Evolutionary conservation across 2,888 invertebrate genomes (phyloP), one percentile per base, ranked within the genome.

Genomic region (Clanis bilineata): DNA sequence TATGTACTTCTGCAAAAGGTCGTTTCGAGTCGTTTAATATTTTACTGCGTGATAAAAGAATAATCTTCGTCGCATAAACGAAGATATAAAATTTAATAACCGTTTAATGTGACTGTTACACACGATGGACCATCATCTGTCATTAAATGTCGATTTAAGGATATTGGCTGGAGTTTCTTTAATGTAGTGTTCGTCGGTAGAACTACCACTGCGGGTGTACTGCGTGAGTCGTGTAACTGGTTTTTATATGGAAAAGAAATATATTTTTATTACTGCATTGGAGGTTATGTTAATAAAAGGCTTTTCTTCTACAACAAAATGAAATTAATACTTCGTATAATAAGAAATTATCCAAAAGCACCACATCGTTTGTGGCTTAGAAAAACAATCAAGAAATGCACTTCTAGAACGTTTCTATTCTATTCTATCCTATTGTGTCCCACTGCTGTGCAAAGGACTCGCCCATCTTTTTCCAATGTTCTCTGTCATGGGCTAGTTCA

Each of bases 91-190:
- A 18, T 51, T 51, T 18, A 51, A 51, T 32, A 32, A 32, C 51
- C 32, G 51, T 28, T 51, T 32, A 51, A 51, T 51, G 28, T 51
- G 32, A 51, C 28, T 32, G 18, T 32, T 51, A 51, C 3, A 28
- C 51, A 10, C 18, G 32, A 51, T 51, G 51, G 47, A 4, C 28
- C 51, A 22, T 23, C 22, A 51, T 51, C 51, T 28, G 32, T 41
- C 39, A 57, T 57, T 44, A 45, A 45, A 45, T 57, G 44, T 45
- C 22, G 45, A 32, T 44, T 44, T 44, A 57, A 44, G 45, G 36
- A 18, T 21, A 32, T 21, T 32, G 9, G 32, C 10, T 21, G 51
- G 51, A 51, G 18, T 9, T 32, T 28, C 18, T 32, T 51, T 44
- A 7, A 44, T 9, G 51, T 32, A 9, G 2, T 3, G 9, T 5